phyloP scores from a whole-genome alignment of 2,113 vertebrate species.

The Petaurus breviceps region DNA sequence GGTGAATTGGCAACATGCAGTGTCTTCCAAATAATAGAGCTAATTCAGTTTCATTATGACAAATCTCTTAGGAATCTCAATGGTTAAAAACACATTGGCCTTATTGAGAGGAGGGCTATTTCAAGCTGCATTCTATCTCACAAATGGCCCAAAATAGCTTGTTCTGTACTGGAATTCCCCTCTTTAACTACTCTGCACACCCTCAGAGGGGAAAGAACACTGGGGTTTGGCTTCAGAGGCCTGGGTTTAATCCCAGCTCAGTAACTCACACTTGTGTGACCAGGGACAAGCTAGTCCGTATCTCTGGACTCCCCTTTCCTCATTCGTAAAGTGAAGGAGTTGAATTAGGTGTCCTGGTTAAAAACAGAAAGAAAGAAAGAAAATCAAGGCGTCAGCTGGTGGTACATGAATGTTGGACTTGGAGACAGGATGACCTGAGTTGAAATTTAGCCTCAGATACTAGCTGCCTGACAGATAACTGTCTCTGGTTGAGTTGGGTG shows the following conservation, averaged over 20 bases:
- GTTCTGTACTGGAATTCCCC: slow-evolving; percentile 41
- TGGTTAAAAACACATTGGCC: not conserved
- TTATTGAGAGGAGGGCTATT: slow-evolving; percentile 18
- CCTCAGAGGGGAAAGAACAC: not conserved
- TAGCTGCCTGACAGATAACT: not conserved
- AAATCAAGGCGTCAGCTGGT: not conserved
- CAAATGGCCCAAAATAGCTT: slow-evolving; percentile 32
- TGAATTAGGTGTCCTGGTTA: not conserved
- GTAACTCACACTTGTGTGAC: not conserved
- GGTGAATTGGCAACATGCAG: not conserved
- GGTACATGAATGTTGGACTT: not conserved
- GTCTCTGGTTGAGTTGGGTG: not conserved
- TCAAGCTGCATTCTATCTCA: slow-evolving; percentile 44
- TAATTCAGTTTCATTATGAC: not conserved
- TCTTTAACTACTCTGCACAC: slow-evolving; percentile 4
- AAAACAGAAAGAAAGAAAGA: not conserved
- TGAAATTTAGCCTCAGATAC: not conserved
- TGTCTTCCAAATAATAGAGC: not conserved
- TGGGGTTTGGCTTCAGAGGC: not conserved
- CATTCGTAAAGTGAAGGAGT: not conserved
- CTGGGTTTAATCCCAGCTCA: not conserved
- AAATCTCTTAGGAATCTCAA: not conserved
- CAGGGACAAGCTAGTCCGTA: not conserved
- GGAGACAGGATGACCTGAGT: not conserved
- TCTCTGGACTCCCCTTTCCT: not conserved